Conservation (phyloP, 2,888 invertebrate species). For the Balanococcus diminutus region DNA sequence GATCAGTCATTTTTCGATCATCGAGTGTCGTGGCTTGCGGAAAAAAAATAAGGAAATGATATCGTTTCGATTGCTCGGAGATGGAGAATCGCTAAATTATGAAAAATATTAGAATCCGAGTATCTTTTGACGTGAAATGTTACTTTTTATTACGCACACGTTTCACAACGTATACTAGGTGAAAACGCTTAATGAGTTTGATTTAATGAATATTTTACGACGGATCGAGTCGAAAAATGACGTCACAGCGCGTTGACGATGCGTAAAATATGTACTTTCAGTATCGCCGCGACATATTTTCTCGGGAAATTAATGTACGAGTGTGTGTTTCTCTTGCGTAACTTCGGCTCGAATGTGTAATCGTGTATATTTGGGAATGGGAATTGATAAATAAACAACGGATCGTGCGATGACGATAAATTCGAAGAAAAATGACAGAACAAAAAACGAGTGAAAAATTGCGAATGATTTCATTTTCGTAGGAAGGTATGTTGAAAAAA, state of each 20-base stretch:
- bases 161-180: background rate
- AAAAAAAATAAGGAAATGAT: no score
- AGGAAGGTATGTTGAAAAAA: background rate
- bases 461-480: no score
- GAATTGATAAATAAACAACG: background rate
- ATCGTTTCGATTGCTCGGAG: background rate
- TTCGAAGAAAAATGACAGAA: background rate
- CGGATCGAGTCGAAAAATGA: background rate
- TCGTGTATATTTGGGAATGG: background rate
- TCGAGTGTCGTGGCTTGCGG: no score
- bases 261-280: background rate
- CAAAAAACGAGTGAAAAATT: background rate
- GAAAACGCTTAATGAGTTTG: background rate
- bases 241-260: background rate
- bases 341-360: background rate
- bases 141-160: background rate
- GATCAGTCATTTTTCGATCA: background rate
- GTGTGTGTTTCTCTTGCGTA: background rate
- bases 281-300: background rate
- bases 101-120: background rate
- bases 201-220: slow-evolving; percentile 18
- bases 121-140: background rate
- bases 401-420: background rate
- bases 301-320: no score
- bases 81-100: background rate